Conservation (phyloP, 2,888 invertebrate genomes). For the Meliscaeva auricollis region DNA sequence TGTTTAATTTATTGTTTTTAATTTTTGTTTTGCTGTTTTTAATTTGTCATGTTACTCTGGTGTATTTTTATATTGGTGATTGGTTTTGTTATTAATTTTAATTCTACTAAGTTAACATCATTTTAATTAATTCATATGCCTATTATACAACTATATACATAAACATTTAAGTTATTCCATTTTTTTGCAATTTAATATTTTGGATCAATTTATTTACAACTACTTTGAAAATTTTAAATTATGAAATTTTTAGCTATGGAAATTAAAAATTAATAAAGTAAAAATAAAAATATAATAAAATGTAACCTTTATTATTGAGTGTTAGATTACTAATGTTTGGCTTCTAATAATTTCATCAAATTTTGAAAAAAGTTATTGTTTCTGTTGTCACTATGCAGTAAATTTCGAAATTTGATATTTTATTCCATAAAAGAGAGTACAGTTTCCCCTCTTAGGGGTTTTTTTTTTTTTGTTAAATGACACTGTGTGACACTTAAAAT, state of each 20-base stretch:
- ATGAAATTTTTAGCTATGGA: too few species aligned
- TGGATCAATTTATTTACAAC: background rate
- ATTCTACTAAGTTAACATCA: constrained; percentile 39
- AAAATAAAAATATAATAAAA: background rate
- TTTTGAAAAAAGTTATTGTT: too few species aligned
- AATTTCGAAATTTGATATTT: too few species aligned
- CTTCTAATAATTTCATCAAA: constrained; percentile 32
- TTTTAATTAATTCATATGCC: constrained; percentile 47
- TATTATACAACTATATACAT: background rate
- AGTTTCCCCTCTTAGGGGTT: too few species aligned
- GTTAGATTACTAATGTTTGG: constrained; percentile 58
- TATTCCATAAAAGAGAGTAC: too few species aligned
- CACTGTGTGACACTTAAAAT: too few species aligned
- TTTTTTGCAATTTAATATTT: background rate
- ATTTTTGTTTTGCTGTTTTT: constrained; percentile 22
- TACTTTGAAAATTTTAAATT: background rate
- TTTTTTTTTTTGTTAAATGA: too few species aligned
- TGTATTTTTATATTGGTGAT: constrained; percentile 60
- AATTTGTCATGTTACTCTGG: constrained; percentile 40
- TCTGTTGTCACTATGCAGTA: too few species aligned
- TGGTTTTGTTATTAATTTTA: constrained; percentile 42
- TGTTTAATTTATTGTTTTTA: constrained; percentile 58
- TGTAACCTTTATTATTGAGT: background rate
- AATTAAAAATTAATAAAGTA: constrained; percentile 5
- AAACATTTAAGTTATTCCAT: background rate